phyloP scores from a whole-genome alignment of 2,797 vertebrate species.

The Enteromius thamalakanensis region DNA sequence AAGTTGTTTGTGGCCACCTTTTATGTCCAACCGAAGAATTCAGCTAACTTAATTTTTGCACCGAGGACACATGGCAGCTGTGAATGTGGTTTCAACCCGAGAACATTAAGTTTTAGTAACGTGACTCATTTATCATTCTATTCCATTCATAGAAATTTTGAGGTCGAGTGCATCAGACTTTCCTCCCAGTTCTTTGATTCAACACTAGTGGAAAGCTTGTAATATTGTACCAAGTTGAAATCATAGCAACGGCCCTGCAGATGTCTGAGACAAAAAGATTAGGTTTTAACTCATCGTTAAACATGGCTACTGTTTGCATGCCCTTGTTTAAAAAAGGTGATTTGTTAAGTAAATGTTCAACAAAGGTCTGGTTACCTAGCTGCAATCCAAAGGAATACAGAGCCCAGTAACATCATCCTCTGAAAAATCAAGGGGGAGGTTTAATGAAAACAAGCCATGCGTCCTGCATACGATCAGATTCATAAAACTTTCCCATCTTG shows the following conservation, averaged over 20 bases:
- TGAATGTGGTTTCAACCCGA: slow-evolving; percentile 54
- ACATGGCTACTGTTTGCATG: slow-evolving; percentile 24
- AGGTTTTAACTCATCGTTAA: slow-evolving; percentile 18
- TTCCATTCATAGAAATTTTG: slow-evolving; percentile 45
- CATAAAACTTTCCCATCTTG: slow-evolving; percentile 42
- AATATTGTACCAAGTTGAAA: slow-evolving; percentile 36
- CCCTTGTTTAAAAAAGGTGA: slow-evolving; percentile 28
- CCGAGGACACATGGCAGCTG: slow-evolving; percentile 53
- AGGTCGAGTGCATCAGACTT: slow-evolving; percentile 37
- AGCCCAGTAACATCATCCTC: slow-evolving; percentile 22
- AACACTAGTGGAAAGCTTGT: slow-evolving; percentile 25
- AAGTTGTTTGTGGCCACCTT: slow-evolving; percentile 72
- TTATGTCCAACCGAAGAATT: slow-evolving; percentile 65
- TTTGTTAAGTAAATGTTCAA: slow-evolving; percentile 41
- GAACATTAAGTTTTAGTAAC: slow-evolving; percentile 51
- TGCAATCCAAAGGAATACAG: slow-evolving; percentile 21
- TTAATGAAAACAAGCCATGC: slow-evolving; percentile 40
- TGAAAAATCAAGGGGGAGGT: slow-evolving; percentile 26
- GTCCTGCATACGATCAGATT: slow-evolving; percentile 27
- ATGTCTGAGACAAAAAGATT: slow-evolving; percentile 26
- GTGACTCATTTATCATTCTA: slow-evolving; percentile 57
- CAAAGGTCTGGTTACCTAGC: slow-evolving; percentile 45
- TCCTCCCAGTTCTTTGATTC: slow-evolving; percentile 29
- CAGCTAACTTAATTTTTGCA: slow-evolving; percentile 55
- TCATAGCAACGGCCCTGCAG: slow-evolving; percentile 27